Evolutionary conservation across 2,797 vertebrate genomes (phyloP), one percentile per base, ranked within the genome.

Genomic region (Chloroceryle amazona): DNA sequence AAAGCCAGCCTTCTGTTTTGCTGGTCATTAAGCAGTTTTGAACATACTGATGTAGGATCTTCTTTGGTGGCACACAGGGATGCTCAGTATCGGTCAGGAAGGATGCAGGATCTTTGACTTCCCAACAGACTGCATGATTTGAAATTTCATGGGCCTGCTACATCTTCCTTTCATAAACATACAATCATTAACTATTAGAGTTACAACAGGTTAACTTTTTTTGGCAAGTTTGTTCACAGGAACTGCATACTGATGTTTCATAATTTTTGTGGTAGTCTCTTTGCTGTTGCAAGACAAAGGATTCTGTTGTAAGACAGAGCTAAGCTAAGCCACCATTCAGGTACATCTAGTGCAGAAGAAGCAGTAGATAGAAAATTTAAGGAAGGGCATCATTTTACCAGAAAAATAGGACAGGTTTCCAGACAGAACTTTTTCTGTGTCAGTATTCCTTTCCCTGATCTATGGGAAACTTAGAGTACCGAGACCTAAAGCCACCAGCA

Each of bases 171-270:
- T 54, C 39, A 44, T 37, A 80, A 78, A 41, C 6, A 31, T 3
- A 28, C 58, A 61, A 39, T 25, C 8, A 58, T 35, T 49, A 63
- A 16, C 11, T 31, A 9, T 33, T 54, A 19, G 11, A 37, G 26
- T 28, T 49, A 65, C 7, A 58, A 26, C 5, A 25, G 3, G 14
- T 15, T 1, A 83, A 57, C 4, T 28, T 8, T 51, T 41, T 68
- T 47, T 11, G 13, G 22, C 25, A 75, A 67, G 13, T 65, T 78
- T 80, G 10, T 55, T 63, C 46, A 26, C n/a, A 55, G 39, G 31
- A 57, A 68, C 31, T 0, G 1, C 3, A 0, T n/a, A 29, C 25
- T 21, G 13, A 31, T 31, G 12, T 28, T 78, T 71, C 2, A 0
- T 16, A 68, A 42, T 52, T 73, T 55, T 70, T 8, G 15, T 10